These are phyloP conservation scores for Homalodisca vitripennis DNA, from an alignment of 1,140 invertebrate genomes.

Conservation along the genomic window DNA sequence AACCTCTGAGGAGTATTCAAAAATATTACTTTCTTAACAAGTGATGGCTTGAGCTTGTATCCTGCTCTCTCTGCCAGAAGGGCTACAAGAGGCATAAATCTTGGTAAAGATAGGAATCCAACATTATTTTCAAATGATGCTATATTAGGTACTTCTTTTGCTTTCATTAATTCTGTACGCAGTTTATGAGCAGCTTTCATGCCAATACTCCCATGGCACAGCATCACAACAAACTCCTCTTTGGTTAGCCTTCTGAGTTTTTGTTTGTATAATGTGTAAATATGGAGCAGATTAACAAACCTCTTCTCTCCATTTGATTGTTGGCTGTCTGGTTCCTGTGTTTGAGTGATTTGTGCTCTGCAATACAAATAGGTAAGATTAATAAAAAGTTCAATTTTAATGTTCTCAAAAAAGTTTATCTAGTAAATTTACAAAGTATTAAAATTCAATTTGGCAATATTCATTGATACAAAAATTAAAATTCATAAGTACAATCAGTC, in stretches of 20 bases:
- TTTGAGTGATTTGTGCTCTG: too few relatives aligned
- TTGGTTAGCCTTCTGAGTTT: not conserved
- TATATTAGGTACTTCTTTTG: not conserved
- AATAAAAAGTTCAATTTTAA: too few relatives aligned
- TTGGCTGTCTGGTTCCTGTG: too few relatives aligned
- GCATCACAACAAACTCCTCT: not conserved
- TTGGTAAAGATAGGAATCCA: conserved; percentile 17
- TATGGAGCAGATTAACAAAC: conserved; percentile 7
- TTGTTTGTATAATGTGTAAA: conserved; percentile 15
- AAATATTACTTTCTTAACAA: conserved; percentile 17
- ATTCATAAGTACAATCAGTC: too few relatives aligned
- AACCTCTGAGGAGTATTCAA: conserved; percentile 15
- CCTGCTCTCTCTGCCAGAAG: conserved; percentile 31
- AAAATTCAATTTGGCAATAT: too few relatives aligned
- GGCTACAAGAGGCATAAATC: conserved; percentile 32
- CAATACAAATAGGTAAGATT: too few relatives aligned
- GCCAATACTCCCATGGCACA: not conserved
- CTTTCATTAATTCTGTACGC: conserved; percentile 15
- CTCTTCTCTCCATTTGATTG: not conserved
- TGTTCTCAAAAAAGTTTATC: too few relatives aligned
- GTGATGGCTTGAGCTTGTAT: conserved; percentile 27
- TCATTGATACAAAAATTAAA: too few relatives aligned
- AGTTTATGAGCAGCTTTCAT: not conserved
- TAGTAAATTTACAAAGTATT: too few relatives aligned
- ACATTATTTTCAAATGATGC: not conserved